Conservation (phyloP, 2,797 vertebrate genomes). For the Cephalopachus bancanus region DNA sequence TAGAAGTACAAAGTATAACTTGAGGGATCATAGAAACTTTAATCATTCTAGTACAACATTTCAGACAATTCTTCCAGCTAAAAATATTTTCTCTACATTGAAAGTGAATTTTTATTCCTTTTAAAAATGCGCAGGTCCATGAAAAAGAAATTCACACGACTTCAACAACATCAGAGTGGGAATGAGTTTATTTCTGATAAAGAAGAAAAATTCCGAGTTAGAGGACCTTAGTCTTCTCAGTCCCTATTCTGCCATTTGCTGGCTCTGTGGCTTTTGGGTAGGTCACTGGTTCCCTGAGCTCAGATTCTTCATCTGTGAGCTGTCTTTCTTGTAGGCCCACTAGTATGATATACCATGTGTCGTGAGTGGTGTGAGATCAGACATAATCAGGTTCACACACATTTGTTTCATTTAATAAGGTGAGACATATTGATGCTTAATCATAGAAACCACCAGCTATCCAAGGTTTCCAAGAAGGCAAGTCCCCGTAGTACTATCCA, state of each 20-base stretch:
- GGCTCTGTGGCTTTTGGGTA: not conserved
- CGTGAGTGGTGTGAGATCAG: too few relatives aligned
- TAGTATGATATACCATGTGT: rapidly evolving
- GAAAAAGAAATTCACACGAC: not conserved
- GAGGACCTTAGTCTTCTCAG: not conserved
- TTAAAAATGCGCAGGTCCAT: slow-evolving; percentile 40
- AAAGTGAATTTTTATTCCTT: not conserved
- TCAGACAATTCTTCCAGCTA: slow-evolving; percentile 28
- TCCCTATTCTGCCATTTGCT: not conserved
- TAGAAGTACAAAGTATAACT: slow-evolving; percentile 72
- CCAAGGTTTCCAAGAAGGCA: too few relatives aligned
- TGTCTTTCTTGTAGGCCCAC: not conserved
- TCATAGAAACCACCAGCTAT: too few relatives aligned
- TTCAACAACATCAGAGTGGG: not conserved
- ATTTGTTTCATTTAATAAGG: too few relatives aligned
- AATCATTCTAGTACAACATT: slow-evolving; percentile 61
- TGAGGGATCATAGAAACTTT: slow-evolving; percentile 35
- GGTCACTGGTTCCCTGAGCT: not conserved
- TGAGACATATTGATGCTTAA: too few relatives aligned
- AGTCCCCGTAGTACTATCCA: too few relatives aligned
- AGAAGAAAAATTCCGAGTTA: not conserved
- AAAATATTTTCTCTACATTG: slow-evolving; percentile 61
- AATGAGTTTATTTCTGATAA: slow-evolving; percentile 29
- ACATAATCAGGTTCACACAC: too few relatives aligned
- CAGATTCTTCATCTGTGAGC: not conserved